Percentiles rank a stretch among this genome's conserved stretches.
phyloP scores from a whole-genome alignment of 1,140 invertebrate species.

The Popillia japonica region DNA sequence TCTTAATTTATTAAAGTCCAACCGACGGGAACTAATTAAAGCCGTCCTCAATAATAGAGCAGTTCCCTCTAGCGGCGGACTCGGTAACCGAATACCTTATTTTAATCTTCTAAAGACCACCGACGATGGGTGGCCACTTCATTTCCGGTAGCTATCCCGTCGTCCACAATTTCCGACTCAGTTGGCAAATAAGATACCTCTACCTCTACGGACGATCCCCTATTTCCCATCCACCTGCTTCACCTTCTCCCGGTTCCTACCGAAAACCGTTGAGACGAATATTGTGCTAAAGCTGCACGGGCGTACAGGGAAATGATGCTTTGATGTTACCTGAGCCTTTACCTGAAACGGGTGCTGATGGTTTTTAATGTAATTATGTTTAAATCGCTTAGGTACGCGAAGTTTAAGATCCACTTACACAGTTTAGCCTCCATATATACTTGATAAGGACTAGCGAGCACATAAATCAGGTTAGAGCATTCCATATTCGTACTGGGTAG shows the following conservation, averaged over 20 bases:
- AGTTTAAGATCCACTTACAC: background rate
- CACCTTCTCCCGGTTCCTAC: background rate
- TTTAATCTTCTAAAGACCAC: background rate
- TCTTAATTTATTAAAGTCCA: conserved; percentile 6
- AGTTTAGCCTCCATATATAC: no score
- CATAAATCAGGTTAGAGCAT: background rate
- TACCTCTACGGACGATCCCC: background rate
- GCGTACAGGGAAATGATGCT: background rate
- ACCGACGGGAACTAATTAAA: conserved; percentile 2
- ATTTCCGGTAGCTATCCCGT: background rate
- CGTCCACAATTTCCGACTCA: background rate
- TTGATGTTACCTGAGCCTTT: background rate
- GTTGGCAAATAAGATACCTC: conserved; percentile 3
- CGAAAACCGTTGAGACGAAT: no score
- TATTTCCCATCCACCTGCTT: background rate
- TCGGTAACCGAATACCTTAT: background rate
- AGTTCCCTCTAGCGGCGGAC: background rate
- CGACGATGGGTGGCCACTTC: background rate
- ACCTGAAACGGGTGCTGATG: background rate
- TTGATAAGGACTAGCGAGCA: background rate
- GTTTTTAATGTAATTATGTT: conserved; percentile 1
- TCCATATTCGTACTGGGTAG: background rate
- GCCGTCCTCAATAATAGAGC: background rate
- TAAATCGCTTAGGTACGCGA: background rate
- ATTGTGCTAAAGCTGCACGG: background rate